These are phyloP conservation scores for Napeogenes inachia DNA, from an alignment of 2,888 invertebrate species.

Conservation along the genomic window DNA sequence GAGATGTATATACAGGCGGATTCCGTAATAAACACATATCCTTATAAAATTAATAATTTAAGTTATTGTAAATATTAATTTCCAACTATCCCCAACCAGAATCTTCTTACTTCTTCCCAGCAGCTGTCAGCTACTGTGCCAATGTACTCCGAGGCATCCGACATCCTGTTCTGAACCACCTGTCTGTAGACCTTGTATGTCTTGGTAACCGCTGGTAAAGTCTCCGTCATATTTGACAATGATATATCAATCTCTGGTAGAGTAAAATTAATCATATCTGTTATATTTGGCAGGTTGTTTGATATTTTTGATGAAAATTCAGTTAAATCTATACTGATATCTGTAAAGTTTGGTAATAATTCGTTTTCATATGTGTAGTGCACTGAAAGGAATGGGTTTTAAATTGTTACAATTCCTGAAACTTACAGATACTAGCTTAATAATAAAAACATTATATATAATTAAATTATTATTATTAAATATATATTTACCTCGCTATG, in stretches of 20 bases:
- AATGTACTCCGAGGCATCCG: constrained; percentile 72
- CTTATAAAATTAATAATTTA: too few species aligned
- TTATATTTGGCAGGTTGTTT: constrained; percentile 45
- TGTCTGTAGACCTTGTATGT: constrained; percentile 65
- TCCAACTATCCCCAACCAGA: constrained; percentile 59
- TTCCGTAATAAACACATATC: not conserved
- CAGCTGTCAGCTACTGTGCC: constrained; percentile 74
- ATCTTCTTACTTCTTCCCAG: constrained; percentile 62
- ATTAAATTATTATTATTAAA: too few species aligned
- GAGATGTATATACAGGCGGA: not conserved
- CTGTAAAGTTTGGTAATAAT: constrained; percentile 67
- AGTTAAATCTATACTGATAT: constrained; percentile 61
- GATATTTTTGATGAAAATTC: constrained; percentile 55
- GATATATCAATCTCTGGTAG: constrained; percentile 34
- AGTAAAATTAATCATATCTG: constrained; percentile 41
- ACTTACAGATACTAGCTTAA: not conserved
- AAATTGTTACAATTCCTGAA: constrained; percentile 6
- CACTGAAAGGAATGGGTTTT: constrained; percentile 59
- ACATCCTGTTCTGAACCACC: constrained; percentile 68
- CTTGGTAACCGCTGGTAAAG: constrained; percentile 58
- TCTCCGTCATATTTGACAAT: constrained; percentile 48
- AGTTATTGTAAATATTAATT: too few species aligned
- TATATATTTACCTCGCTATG: too few species aligned
- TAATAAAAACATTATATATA: too few species aligned
- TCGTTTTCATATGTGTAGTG: constrained; percentile 72